A percentile compares a stretch with the other conserved stretches of the same genome.
Conservation (phyloP, 2,113 vertebrate genomes). For the Casuarius casuarius region DNA sequence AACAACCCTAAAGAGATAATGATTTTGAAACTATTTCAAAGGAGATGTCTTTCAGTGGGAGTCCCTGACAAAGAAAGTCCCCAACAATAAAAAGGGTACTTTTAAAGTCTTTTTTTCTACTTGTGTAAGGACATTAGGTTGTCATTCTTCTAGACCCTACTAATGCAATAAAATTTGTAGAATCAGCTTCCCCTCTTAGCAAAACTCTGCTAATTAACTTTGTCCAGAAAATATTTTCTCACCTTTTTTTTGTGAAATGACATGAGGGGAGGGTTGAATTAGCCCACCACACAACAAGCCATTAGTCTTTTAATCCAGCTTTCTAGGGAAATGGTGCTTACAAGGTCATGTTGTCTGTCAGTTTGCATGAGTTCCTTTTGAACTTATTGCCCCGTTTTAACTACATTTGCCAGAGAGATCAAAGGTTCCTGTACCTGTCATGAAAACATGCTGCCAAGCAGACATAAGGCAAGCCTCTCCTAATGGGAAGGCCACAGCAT, state of each 20-base stretch:
- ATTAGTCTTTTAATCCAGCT: not conserved
- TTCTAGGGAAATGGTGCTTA: not conserved
- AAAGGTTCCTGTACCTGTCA: not conserved
- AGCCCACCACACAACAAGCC: not conserved
- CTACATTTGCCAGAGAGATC: not conserved
- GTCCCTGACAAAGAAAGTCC: constrained; percentile 1
- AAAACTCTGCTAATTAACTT: not conserved
- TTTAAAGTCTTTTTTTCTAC: not conserved
- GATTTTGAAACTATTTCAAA: constrained; percentile 14
- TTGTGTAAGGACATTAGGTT: not conserved
- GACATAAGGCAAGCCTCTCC: not conserved
- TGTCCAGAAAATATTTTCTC: not conserved
- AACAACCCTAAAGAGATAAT: constrained; percentile 1
- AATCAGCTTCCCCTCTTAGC: not conserved
- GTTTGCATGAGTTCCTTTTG: not conserved
- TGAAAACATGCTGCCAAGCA: not conserved
- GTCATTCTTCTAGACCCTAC: not conserved
- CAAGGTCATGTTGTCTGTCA: not conserved
- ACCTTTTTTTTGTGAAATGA: not conserved
- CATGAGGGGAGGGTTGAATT: not conserved
- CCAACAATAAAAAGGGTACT: not conserved
- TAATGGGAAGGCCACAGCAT: constrained; percentile 2
- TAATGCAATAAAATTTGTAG: not conserved
- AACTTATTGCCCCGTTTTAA: constrained; percentile 8
- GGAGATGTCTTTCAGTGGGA: not conserved